Percentiles rank a stretch among this genome's conserved stretches.
phyloP scores from a whole-genome alignment of 2,888 invertebrate species.

The Ormyrus pomaceus region DNA sequence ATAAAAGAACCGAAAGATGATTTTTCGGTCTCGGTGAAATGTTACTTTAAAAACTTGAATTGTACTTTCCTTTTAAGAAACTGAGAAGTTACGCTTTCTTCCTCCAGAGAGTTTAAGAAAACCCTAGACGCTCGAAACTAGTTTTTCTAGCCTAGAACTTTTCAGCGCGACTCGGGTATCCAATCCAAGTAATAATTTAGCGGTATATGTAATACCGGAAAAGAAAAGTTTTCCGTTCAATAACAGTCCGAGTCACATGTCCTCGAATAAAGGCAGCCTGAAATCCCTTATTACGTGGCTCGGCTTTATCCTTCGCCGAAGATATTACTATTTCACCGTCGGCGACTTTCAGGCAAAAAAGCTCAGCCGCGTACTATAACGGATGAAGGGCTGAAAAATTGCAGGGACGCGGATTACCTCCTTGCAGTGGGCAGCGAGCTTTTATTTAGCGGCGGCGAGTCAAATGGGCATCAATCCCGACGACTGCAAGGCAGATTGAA shows the following conservation, averaged over 20 bases:
- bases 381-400: conserved; percentile 15
- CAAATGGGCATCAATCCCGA: conserved; percentile 49
- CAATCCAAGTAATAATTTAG: background rate
- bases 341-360: background rate
- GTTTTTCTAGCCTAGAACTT: background rate
- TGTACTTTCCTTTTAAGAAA: background rate
- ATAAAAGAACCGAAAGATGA: too few relatives aligned
- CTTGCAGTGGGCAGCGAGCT: background rate
- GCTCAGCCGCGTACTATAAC: background rate
- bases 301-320: background rate
- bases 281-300: too few relatives aligned
- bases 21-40: background rate
- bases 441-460: background rate
- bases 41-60: background rate
- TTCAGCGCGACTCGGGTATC: too few relatives aligned
- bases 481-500: conserved; percentile 49
- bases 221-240: background rate
- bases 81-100: background rate
- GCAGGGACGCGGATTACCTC: conserved; percentile 19
- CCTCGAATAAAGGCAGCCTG: too few relatives aligned
- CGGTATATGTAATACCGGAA: too few relatives aligned
- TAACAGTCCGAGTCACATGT: too few relatives aligned
- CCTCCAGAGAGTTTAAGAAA: background rate
- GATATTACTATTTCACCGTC: conserved; percentile 5
- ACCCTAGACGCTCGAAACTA: background rate